Percentiles rank a stretch among this genome's conserved stretches.
phyloP scores from a whole-genome alignment of 2,113 vertebrate species.

The Rhinolophus ferrumequinum region DNA sequence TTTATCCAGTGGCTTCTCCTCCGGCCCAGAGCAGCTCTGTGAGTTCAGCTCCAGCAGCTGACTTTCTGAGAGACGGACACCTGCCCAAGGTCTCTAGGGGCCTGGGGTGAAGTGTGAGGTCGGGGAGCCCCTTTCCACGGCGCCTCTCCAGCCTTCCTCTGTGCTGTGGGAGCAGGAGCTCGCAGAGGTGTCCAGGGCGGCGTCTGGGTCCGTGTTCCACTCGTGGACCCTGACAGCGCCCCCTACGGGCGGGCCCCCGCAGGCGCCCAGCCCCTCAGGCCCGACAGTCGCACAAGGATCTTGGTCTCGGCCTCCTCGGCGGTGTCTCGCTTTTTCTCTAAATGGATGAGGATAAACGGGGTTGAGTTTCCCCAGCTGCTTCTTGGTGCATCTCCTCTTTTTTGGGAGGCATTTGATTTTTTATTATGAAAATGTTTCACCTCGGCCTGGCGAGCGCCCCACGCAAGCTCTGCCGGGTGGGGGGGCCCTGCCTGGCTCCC shows the following conservation, averaged over 20 bases:
- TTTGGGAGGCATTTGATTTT: background rate
- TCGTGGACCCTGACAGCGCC: rapidly evolving
- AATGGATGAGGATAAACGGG: background rate
- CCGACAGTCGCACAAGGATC: too few species aligned
- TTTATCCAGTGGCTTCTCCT: background rate
- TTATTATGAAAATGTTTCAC: background rate
- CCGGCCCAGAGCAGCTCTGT: background rate
- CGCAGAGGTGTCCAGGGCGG: rapidly evolving
- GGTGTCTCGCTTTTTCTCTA: too few species aligned
- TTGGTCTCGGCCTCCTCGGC: too few species aligned
- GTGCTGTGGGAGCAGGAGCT: background rate
- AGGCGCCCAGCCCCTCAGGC: background rate
- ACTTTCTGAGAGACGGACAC: background rate
- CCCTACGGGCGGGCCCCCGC: too few species aligned
- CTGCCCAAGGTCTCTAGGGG: background rate
- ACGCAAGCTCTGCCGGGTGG: background rate
- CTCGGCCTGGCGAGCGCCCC: background rate
- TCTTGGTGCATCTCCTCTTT: background rate
- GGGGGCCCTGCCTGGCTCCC: background rate
- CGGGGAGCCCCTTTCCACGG: too few species aligned
- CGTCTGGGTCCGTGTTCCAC: too few species aligned
- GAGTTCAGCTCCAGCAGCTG: background rate
- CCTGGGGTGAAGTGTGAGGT: background rate
- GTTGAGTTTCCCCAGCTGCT: background rate
- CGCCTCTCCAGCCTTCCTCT: background rate